phyloP scores from a whole-genome alignment of 2,888 invertebrate genomes.

The Thereva nobilitata region DNA sequence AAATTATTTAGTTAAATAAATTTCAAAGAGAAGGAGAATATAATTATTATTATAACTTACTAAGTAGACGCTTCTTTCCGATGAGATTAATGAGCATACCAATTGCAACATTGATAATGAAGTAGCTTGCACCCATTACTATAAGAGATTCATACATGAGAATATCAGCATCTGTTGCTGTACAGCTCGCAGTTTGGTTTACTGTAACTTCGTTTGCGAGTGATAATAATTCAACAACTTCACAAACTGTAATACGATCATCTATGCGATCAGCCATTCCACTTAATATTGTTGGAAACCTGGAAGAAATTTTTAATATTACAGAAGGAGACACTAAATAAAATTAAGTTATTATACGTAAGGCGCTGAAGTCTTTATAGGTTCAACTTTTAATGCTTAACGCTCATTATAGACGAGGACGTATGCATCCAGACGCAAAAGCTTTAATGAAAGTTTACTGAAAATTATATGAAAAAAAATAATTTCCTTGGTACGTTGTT shows the following conservation, averaged over 20 bases:
- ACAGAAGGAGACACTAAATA: too few species aligned
- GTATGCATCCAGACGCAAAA: too few species aligned
- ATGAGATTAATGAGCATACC: conserved; percentile 64
- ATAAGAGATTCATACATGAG: conserved; percentile 69
- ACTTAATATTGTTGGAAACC: conserved; percentile 54
- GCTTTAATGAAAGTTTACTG: too few species aligned
- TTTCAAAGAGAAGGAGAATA: not conserved
- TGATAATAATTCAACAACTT: not conserved
- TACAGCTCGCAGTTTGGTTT: not conserved
- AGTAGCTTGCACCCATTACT: conserved; percentile 68
- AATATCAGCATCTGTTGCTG: conserved; percentile 61
- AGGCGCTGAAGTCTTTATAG: too few species aligned
- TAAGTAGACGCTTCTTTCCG: conserved; percentile 65
- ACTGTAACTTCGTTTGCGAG: conserved; percentile 7
- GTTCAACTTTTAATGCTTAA: too few species aligned
- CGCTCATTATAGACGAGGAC: too few species aligned
- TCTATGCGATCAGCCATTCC: conserved; percentile 54
- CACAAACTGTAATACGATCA: conserved; percentile 53
- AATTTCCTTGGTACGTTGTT: too few species aligned
- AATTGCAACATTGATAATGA: conserved; percentile 67
- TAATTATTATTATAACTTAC: conserved; percentile 49
- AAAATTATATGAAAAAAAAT: too few species aligned
- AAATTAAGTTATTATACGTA: too few species aligned
- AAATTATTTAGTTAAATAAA: not conserved
- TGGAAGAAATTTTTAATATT: conserved; percentile 17